Evolutionary conservation across 2,888 invertebrate genomes (phyloP).

Genomic region (Limenitis camilla): DNA sequence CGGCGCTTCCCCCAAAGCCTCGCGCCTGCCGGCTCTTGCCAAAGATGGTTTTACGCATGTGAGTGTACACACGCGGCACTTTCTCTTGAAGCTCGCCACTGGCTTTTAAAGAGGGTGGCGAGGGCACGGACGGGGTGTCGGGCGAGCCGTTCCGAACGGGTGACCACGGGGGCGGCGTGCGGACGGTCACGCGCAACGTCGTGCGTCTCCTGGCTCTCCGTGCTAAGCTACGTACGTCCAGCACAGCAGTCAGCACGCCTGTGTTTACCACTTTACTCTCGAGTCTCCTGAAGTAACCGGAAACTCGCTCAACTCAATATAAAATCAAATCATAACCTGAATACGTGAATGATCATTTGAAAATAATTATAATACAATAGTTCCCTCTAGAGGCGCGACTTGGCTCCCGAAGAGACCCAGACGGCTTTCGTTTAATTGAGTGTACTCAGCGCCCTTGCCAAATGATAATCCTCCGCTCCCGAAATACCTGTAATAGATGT

Average conservation of each 20-base stretch:
- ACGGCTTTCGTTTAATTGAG: constrained; percentile 63
- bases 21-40: constrained; percentile 49
- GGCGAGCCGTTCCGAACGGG: constrained; percentile 67
- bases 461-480: constrained; percentile 68
- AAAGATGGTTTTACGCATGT: constrained; percentile 72
- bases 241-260: constrained; percentile 4
- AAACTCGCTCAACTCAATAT: background rate
- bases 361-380: background rate
- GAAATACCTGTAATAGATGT: constrained; percentile 73
- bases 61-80: constrained; percentile 73
- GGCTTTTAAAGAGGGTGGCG: constrained; percentile 74
- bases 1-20: constrained; percentile 46
- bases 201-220: constrained; percentile 37
- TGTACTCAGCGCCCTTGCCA: constrained; percentile 69
- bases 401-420: constrained; percentile 15
- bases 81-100: constrained; percentile 77
- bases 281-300: too few species aligned
- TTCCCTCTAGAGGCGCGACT: background rate
- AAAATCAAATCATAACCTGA: background rate
- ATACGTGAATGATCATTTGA: background rate
- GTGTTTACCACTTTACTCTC: too few species aligned
- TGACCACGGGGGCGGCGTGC: constrained; percentile 71
- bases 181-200: constrained; percentile 24
- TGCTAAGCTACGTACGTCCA: constrained; percentile 15
- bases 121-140: constrained; percentile 43